Base-by-base conservation (phyloP, 2,113 vertebrate species). In the Axis porcinus region DNA sequence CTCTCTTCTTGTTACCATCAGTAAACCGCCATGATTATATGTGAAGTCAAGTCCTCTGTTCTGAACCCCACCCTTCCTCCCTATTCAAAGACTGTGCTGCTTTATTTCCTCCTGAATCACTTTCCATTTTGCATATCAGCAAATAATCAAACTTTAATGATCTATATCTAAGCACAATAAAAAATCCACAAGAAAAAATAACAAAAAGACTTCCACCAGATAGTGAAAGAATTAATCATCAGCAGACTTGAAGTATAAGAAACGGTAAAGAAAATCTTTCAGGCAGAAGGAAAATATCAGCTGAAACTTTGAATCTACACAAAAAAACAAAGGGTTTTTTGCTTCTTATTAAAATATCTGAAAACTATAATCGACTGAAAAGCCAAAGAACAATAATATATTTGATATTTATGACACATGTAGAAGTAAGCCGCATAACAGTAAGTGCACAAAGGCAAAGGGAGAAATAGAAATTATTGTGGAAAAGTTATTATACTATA, bases 261-360 rank as follows among this genome's bases (percentile, higher is more conserved):
- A 97, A 91, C 84, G 16, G 28, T 89, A 91, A 95, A 90, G 45
- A 40, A 93, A 96, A 87, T 70, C 52, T 50, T 95, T 87, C 16
- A 92, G 64, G n/a, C 11, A 21, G 40, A 96, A 97, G 50, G 54
- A 89, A 97, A 97, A 95, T 58, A 83, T 21, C 47, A 81, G 78
- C 74, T 83, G 36, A 55, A 95, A 95, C 94, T 86, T 52, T 92
- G 9, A n/a, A 60, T 93, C 54, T 67, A 91, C 6, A 52, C 6
- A 92, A 78, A 96, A 33, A 5, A 86, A 82, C 60, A 10, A 84
- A 25, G 2, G 16, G 23, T 28, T 14, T 84, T 25, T 82, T 67
- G n/a, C 10, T 91, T 86, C 15, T 83, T 94, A 86, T 55, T 93
- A 89, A 93, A 86, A 89, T 74, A 0, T 70, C 16, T 93, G 67